Base-by-base conservation (phyloP, 2,797 vertebrate genomes). In the Neostethus bicornis region DNA sequence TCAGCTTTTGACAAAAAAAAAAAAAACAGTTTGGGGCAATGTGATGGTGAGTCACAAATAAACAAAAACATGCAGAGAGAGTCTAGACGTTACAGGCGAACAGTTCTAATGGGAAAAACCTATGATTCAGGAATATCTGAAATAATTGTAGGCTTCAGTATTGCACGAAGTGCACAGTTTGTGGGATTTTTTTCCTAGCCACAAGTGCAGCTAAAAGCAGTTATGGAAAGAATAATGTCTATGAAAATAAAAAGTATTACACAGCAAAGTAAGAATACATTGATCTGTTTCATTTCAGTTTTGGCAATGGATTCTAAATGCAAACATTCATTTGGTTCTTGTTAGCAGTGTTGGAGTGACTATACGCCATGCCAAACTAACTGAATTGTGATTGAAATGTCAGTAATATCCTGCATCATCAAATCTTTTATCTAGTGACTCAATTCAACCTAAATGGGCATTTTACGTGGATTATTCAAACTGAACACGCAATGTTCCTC, bases 21-120 rank as follows among this genome's bases (percentile, higher is more conserved):
- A 60, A 56, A 69, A 71, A 78, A 76, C 63, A 75, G 61, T 53
- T 55, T 16, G 39, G 48, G 64, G 42, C 50, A 59, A 70, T 13
- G 55, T 78, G 77, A 79, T 71, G 35, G 65, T 85, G 84, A 88
- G 56, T 86, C 84, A 84, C 46, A 65, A 64, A 64, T 79, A 80
- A 85, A 84, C 71, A 82, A 75, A 70, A 69, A 68, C 53, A 62
- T 5, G 42, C 73, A 56, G 48, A 73, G 34, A 3, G 26, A 49
- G 73, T 79, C 66, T 61, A 80, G 77, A 79, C 63, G 32, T 47
- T 67, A 45, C 23, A 55, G 48, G 70, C 41, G 35, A 21, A 68
- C 73, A 65, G 58, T 75, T 57, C 31, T 61, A 42, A 78, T 65
- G 45, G 58, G 51, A 59, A 66, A 72, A 46, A 66, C 68, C 66